Evolutionary conservation across 2,113 vertebrate species (phyloP).

Genomic region (Petroica traversi): DNA sequence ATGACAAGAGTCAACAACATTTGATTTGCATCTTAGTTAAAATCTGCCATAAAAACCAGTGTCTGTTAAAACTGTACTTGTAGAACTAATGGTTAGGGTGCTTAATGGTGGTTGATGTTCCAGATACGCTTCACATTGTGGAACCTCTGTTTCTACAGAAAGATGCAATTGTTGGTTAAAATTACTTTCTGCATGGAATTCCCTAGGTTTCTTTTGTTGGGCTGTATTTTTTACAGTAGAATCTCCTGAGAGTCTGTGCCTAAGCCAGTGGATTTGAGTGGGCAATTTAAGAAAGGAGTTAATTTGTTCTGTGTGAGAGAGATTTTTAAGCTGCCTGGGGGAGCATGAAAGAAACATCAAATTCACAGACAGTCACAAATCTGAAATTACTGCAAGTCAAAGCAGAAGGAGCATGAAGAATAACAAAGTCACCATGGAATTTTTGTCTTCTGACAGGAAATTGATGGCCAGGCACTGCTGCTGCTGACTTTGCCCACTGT

Average conservation of each 20-base stretch:
- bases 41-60: background rate
- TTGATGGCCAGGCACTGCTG: constrained; percentile 95
- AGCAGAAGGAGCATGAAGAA: background rate
- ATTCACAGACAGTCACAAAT: background rate
- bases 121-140: background rate
- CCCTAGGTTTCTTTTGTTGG: background rate
- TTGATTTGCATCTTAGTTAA: background rate
- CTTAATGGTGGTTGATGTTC: background rate
- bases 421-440: background rate
- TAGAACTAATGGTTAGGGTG: background rate
- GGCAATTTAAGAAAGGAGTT: background rate
- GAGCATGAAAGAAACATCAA: background rate
- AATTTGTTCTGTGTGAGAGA: background rate
- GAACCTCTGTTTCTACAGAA: background rate
- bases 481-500: constrained; percentile 95
- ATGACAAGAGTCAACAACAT: background rate
- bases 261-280: background rate
- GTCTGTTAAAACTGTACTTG: background rate
- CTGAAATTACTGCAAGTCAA: background rate
- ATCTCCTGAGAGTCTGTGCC: background rate
- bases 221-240: background rate
- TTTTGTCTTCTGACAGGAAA: constrained; percentile 84
- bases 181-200: background rate
- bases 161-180: background rate
- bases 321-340: background rate